phyloP scores from a whole-genome alignment of 2,888 invertebrate genomes.

The Entomobrya proxima region DNA sequence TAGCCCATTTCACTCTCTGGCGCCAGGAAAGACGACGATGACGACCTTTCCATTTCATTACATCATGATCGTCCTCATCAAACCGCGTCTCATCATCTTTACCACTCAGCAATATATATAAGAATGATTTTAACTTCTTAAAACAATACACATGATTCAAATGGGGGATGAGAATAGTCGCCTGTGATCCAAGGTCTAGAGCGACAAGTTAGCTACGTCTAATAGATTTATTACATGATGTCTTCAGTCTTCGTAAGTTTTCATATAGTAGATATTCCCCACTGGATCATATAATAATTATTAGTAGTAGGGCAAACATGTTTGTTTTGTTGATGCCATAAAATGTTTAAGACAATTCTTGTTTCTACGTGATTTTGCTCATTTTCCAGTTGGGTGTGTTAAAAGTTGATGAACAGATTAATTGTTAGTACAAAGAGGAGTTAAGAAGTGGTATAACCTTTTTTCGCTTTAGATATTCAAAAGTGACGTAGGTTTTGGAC shows the following conservation, averaged over 20 bases:
- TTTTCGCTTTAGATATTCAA: background rate
- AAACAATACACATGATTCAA: background rate
- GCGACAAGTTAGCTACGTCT: background rate
- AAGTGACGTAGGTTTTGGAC: background rate
- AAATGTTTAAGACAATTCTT: conserved; percentile 61
- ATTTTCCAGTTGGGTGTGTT: conserved; percentile 35
- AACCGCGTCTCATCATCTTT: too few relatives aligned
- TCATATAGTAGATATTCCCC: background rate
- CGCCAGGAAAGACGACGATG: conserved; percentile 65
- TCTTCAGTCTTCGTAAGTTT: background rate
- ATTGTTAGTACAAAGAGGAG: background rate
- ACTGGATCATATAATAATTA: conserved; percentile 56
- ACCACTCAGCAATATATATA: background rate
- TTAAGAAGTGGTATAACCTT: background rate
- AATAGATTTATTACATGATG: conserved; percentile 24
- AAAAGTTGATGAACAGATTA: conserved; percentile 25
- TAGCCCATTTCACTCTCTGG: conserved; percentile 73
- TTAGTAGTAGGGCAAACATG: conserved; percentile 34
- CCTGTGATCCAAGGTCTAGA: background rate
- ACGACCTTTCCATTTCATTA: conserved; percentile 72
- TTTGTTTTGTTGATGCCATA: conserved; percentile 61
- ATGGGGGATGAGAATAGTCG: background rate
- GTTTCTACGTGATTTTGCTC: conserved; percentile 57
- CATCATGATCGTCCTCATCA: conserved; percentile 4
- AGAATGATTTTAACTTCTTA: conserved; percentile 1